Base-by-base conservation (phyloP, 1,140 invertebrate genomes). In the Ceratina calcarata region DNA sequence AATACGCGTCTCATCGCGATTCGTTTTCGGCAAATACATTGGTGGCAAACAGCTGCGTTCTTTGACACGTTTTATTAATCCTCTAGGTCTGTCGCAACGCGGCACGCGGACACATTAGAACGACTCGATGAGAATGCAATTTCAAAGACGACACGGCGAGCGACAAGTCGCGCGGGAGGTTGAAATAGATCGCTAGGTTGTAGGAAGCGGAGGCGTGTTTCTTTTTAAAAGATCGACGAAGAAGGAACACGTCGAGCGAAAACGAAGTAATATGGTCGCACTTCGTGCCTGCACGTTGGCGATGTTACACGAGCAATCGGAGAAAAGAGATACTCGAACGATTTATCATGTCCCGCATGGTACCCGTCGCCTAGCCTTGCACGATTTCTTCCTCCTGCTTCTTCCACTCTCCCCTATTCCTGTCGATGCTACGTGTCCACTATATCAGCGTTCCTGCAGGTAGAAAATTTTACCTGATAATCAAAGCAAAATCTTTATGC, bases 341-440 rank as follows among this genome's bases (percentile, higher is more conserved):
- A 77, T 77, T 69, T 77, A 77, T 77, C 74, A 77, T 69, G 66
- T 77, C 74, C 66, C 55, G 37, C 55, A 77, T 69, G 74, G 65
- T 61, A 13, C 45, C 20, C n/a, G 57, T 77, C 27, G 27, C 27
- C 27, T 4, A 32, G 27, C 27, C 27, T 32, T 32, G 27, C 27
- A 32, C 27, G 27, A 32, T 32, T 32, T 62, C 49, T 53, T 32
- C 74, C 57, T 77, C 51, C 51, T 51, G 37, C 10, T 22, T 15
- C 24, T 27, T 53, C 45, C 16, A 3, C 24, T 16, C 16, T 8
- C n/a, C 20, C 16, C 20, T 60, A 13, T 4, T 20, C 27, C 13
- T 3, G 8, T 20, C 45, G 13, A 77, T 61, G 18, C 18, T 69
- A 69, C 22, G 55, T 51, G 27, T 2, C 66, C 10, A n/a, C 15